These are phyloP conservation scores for Coregonus ussuriensis DNA, from an alignment of 2,797 vertebrate species.

Conservation along the genomic window DNA sequence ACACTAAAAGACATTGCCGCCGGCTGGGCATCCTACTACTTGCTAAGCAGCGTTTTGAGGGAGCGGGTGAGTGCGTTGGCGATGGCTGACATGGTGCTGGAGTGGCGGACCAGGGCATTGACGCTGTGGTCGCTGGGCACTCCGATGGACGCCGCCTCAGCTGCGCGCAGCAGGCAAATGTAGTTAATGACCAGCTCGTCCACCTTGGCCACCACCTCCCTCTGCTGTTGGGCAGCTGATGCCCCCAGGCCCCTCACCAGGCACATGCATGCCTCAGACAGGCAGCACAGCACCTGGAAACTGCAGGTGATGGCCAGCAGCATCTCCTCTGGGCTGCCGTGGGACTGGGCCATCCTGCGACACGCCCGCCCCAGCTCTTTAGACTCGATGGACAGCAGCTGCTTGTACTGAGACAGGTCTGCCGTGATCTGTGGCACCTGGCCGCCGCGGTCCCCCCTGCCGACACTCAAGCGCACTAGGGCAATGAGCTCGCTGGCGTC, in stretches of 20 bases:
- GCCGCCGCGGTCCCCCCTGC: slow-evolving; percentile 80
- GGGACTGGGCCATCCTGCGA: slow-evolving; percentile 91
- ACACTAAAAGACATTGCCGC: slow-evolving; percentile 54
- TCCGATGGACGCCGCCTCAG: slow-evolving; percentile 87
- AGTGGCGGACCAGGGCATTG: slow-evolving; percentile 92
- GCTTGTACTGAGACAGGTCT: slow-evolving; percentile 92
- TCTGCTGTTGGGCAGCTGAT: slow-evolving; percentile 82
- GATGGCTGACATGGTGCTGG: slow-evolving; percentile 95
- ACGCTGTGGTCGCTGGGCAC: slow-evolving; percentile 85
- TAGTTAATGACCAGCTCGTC: slow-evolving; percentile 97
- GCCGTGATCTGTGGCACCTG: slow-evolving; percentile 80
- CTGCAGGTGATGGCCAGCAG: slow-evolving; percentile 92
- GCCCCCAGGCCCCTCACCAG: slow-evolving; percentile 88
- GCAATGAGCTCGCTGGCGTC: slow-evolving; percentile 94
- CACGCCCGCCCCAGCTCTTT: slow-evolving; percentile 95
- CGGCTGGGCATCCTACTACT: slow-evolving; percentile 71
- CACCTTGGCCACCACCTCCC: slow-evolving; percentile 93
- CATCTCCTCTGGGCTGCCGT: slow-evolving; percentile 94
- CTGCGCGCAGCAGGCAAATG: slow-evolving; percentile 93
- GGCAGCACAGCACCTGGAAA: slow-evolving; percentile 97
- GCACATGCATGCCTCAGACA: slow-evolving; percentile 97
- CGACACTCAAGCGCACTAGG: slow-evolving; percentile 87
- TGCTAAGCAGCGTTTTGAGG: slow-evolving; percentile 98
- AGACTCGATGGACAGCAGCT: slow-evolving; percentile 91
- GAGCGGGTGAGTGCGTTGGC: slow-evolving; percentile 98